Evolutionary conservation across 2,797 vertebrate genomes (phyloP).

Genomic region (Cynodonichthys magdalenae): DNA sequence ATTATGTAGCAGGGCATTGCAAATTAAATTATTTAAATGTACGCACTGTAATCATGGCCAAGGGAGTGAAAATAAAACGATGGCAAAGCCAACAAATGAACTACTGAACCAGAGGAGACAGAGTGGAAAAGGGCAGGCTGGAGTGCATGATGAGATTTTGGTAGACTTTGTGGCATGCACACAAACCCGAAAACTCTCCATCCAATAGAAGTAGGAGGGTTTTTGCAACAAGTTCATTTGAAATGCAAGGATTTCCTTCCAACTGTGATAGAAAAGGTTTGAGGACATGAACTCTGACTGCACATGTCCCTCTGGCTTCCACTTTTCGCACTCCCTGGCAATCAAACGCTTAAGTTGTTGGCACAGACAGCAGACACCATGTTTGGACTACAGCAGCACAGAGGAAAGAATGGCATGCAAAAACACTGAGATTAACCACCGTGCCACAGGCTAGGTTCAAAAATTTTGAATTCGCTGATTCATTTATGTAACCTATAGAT

Average conservation of each 20-base stretch:
- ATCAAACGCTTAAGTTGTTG: constrained; percentile 23
- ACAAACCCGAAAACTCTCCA: constrained; percentile 15
- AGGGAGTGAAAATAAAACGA: constrained; percentile 52
- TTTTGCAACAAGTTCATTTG: constrained; percentile 19
- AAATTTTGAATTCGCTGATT: constrained; percentile 24
- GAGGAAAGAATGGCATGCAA: not conserved
- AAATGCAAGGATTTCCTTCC: constrained; percentile 16
- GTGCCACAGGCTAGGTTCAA: not conserved
- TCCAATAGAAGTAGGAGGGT: not conserved
- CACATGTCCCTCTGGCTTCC: constrained; percentile 2
- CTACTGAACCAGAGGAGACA: constrained; percentile 10
- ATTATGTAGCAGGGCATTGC: constrained; percentile 59
- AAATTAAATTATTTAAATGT: constrained; percentile 75
- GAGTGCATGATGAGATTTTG: constrained; percentile 9
- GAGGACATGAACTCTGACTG: constrained; percentile 3
- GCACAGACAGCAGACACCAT: constrained; percentile 10
- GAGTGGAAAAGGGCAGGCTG: constrained; percentile 8
- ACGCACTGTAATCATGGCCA: constrained; percentile 43
- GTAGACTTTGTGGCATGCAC: constrained; percentile 10
- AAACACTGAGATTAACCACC: constrained; percentile 18
- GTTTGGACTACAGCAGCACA: constrained; percentile 13
- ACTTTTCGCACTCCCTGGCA: constrained; percentile 5
- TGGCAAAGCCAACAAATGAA: constrained; percentile 28
- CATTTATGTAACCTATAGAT: constrained; percentile 40
- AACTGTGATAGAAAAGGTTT: constrained; percentile 7